Conservation (phyloP, 2,888 invertebrate species). For the Chloroclysta siterata region DNA sequence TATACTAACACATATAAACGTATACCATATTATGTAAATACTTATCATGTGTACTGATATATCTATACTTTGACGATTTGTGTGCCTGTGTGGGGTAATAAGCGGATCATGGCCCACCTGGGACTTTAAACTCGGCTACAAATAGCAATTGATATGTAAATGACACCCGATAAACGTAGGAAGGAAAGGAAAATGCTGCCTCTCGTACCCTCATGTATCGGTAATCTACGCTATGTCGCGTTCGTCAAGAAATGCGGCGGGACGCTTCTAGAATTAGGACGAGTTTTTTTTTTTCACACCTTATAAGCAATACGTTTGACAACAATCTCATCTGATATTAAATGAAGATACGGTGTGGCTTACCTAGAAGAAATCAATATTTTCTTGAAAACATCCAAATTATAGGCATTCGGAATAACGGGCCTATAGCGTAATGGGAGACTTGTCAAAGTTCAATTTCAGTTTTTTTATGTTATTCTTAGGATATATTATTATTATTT, state of each 20-base stretch:
- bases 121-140: slow-evolving; percentile 13
- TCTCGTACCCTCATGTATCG: not conserved
- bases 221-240: not conserved
- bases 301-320: no score
- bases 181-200: slow-evolving; percentile 1
- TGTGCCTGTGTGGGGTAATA: slow-evolving; percentile 7
- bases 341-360: no score
- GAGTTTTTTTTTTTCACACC: no score
- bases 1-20: not conserved
- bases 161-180: slow-evolving; percentile 3
- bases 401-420: no score
- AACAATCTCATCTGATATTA: no score
- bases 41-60: slow-evolving; percentile 10
- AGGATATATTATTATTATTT: no score
- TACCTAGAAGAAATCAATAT: no score
- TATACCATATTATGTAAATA: slow-evolving; percentile 1
- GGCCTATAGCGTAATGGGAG: no score
- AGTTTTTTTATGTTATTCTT: no score
- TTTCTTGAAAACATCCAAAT: no score
- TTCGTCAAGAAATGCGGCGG: not conserved
- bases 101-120: slow-evolving; percentile 11
- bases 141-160: slow-evolving; percentile 10
- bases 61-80: not conserved
- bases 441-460: no score
- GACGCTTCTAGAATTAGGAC: not conserved